A percentile compares a stretch with the other conserved stretches of the same genome.
phyloP scores from a whole-genome alignment of 2,113 vertebrate genomes.

The Fregetta grallaria region DNA sequence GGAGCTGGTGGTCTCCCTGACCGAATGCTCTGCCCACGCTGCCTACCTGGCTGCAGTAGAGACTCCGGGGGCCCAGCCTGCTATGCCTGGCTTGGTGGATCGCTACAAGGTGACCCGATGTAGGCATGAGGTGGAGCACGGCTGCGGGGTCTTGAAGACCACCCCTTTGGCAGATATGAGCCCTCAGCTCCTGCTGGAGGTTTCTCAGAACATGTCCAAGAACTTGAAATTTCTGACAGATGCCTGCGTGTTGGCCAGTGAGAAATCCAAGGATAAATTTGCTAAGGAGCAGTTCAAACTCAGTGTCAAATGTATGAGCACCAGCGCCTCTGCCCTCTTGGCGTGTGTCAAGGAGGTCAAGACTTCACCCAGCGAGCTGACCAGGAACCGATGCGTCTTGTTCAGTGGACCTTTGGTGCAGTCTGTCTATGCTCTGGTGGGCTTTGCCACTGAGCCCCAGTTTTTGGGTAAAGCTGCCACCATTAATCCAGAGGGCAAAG shows the following conservation, averaged over 20 bases:
- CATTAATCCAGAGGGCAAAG: conserved; percentile 90
- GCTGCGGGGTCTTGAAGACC: conserved; percentile 84
- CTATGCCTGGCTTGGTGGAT: conserved; percentile 90
- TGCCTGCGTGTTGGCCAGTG: conserved; percentile 90
- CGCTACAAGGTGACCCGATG: conserved; percentile 97
- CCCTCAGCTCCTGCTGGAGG: conserved; percentile 93
- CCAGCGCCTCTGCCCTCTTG: conserved; percentile 91
- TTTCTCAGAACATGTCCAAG: conserved; percentile 93
- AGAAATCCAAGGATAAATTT: conserved; percentile 91
- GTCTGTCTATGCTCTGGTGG: conserved; percentile 90
- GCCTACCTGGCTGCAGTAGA: conserved; percentile 94
- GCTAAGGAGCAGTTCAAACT: conserved; percentile 96
- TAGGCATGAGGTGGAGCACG: conserved; percentile 95
- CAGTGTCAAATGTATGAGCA: conserved; percentile 95
- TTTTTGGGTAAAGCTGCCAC: conserved; percentile 91
- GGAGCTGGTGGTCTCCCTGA: conserved; percentile 92
- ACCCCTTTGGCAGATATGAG: conserved; percentile 88
- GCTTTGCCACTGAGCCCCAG: conserved; percentile 96
- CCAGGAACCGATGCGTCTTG: conserved; percentile 89
- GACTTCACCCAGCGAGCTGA: conserved; percentile 90
- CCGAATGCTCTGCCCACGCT: conserved; percentile 93
- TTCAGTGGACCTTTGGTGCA: conserved; percentile 93
- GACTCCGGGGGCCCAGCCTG: conserved; percentile 86
- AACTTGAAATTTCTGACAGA: conserved; percentile 95
- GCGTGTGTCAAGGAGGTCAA: conserved; percentile 96